These are phyloP conservation scores for Periparus ater DNA, from an alignment of 2,797 vertebrate species.

Conservation along the genomic window DNA sequence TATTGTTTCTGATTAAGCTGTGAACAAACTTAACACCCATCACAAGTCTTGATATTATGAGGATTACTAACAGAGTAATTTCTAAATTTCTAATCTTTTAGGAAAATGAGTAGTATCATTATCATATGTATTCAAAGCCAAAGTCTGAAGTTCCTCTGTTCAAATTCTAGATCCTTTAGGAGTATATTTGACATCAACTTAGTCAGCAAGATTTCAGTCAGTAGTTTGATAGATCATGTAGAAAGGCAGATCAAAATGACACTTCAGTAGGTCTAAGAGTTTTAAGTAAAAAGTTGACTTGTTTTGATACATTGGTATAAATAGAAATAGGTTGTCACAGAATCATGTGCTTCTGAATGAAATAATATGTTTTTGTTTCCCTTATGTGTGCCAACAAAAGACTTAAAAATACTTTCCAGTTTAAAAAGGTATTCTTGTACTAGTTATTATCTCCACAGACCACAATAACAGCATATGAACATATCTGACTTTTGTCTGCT, in stretches of 20 bases:
- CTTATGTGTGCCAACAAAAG: not conserved
- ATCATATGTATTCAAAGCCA: not conserved
- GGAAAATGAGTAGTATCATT: not conserved
- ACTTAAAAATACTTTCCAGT: not conserved
- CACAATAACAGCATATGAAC: not conserved
- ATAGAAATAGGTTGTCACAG: not conserved
- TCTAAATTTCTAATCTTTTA: not conserved
- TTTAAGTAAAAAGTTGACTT: not conserved
- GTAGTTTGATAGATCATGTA: not conserved
- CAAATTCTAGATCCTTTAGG: not conserved
- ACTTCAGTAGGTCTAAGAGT: not conserved
- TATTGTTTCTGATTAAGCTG: not conserved
- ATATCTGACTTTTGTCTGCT: not conserved
- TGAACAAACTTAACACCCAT: not conserved
- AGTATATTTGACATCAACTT: not conserved
- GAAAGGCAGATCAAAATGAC: not conserved
- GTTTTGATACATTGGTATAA: not conserved
- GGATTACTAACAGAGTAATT: not conserved
- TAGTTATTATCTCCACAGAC: not conserved
- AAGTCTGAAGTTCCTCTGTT: not conserved
- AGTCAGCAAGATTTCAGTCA: not conserved
- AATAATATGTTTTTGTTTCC: not conserved
- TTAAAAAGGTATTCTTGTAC: not conserved
- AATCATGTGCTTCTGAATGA: not conserved
- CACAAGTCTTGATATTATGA: not conserved